Percentiles rank a stretch among this genome's conserved stretches.
Evolutionary conservation across 2,113 vertebrate species (phyloP).

Genomic region (Plecotus auritus): DNA sequence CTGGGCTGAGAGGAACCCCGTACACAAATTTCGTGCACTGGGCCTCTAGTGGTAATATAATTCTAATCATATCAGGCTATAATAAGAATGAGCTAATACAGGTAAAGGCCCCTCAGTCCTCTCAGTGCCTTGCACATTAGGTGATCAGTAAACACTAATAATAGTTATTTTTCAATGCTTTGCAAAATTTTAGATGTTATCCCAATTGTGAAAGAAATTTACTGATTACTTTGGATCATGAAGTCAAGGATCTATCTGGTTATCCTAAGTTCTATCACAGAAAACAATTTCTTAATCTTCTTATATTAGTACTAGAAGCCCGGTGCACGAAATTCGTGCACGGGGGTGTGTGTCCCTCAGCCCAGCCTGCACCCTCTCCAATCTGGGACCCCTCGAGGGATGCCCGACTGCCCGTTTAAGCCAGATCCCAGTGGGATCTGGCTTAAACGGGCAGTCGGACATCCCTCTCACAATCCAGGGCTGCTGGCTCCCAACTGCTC

Average conservation of each 20-base stretch:
- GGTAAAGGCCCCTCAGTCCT: not conserved
- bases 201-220: not conserved
- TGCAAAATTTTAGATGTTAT: not conserved
- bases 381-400: too few species aligned
- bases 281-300: conserved; percentile 34
- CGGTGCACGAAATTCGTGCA: too few species aligned
- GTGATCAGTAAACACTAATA: not conserved
- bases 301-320: not conserved
- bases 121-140: not conserved
- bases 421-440: too few species aligned
- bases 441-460: too few species aligned
- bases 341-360: too few species aligned
- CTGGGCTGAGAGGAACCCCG: too few species aligned
- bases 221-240: not conserved
- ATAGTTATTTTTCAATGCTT: not conserved
- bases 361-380: too few species aligned
- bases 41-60: not conserved
- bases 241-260: not conserved
- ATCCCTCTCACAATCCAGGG: too few species aligned
- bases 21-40: too few species aligned
- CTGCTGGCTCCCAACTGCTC: too few species aligned
- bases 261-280: not conserved
- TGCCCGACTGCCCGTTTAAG: too few species aligned
- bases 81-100: not conserved
- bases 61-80: not conserved